Base-by-base conservation (phyloP, 2,888 invertebrate genomes). In the Pilophorus perplexus region DNA sequence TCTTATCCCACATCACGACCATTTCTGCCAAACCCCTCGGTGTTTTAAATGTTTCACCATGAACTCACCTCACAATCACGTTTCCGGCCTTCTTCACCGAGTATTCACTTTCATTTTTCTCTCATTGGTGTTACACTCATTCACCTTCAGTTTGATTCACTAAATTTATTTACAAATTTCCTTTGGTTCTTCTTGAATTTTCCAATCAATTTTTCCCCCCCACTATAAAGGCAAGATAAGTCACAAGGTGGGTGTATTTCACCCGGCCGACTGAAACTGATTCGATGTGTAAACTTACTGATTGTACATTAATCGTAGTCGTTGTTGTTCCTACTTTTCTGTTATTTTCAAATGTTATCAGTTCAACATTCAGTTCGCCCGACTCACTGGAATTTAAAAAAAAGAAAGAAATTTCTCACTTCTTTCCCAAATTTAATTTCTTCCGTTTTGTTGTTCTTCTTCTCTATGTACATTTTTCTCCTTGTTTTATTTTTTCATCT, bases 291-390 rank as follows among this genome's bases (percentile, higher is more conserved):
- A 62, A 46, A 59, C 23, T 44, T 62, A 62, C 46, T 62, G 62
- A 48, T 62, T 68, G 66, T 64, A 64, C 59, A 68, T 68, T 66
- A 54, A 60, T 68, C 38, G 68, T 68, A 68, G 68, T 68, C 68
- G 66, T 68, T 68, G 68, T 68, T 68, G 68, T 68, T 66, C 64
- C 60, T 68, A 66, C 52, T 54, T 60, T 52, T 68, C 42, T 68
- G 18, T 54, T 37, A 42, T 59, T 38, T 59, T 42, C 25, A 33
- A 59, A 23, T 42, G 59, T 59, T 25, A 38, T 54, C 33, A n/a
- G n/a, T n/a, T n/a, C n/a, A n/a, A n/a, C 59, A 59, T 59, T 59
- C 59, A 59, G 42, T 59, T 59, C 59, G 42, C 59, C 59, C 59
- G 59, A 59, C 42, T 42, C 27, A 25, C 52, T 52, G 52, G 52